Conservation (phyloP, 2,888 invertebrate species). For the Hypena proboscidalis region DNA sequence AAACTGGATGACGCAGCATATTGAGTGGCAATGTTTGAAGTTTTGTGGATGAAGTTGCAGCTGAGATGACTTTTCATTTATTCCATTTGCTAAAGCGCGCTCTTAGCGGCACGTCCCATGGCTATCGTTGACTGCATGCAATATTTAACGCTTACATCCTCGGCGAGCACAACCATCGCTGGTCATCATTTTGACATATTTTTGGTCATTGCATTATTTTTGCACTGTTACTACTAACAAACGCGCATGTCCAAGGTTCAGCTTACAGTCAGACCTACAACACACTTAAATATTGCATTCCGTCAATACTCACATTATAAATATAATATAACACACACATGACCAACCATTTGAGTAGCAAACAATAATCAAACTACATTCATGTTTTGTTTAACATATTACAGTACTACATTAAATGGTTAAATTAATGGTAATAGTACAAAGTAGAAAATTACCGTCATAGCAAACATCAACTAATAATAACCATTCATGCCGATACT, state of each 20-base stretch:
- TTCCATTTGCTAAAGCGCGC: conserved; percentile 72
- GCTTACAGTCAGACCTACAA: conserved; percentile 62
- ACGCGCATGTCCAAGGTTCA: conserved; percentile 68
- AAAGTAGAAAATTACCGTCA: conserved; percentile 45
- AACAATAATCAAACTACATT: conserved; percentile 29
- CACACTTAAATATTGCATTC: conserved; percentile 84
- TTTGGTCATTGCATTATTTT: conserved; percentile 66
- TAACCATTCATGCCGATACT: conserved; percentile 38
- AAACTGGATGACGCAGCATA: conserved; percentile 42
- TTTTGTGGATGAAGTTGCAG: conserved; percentile 59
- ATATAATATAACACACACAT: conserved; percentile 62
- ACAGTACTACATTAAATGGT: conserved; percentile 42
- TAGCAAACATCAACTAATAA: conserved; percentile 44
- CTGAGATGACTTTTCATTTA: conserved; percentile 64
- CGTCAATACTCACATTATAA: conserved; percentile 74
- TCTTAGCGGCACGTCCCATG: conserved; percentile 80
- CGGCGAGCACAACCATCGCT: conserved; percentile 69
- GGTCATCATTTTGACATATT: conserved; percentile 66
- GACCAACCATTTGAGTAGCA: conserved; percentile 53
- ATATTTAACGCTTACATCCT: conserved; percentile 81
- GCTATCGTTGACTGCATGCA: conserved; percentile 85
- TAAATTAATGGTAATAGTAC: conserved; percentile 43
- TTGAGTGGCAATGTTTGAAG: conserved; percentile 43
- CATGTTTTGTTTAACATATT: conserved; percentile 25
- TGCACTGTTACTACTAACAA: conserved; percentile 61